Percentiles rank a stretch among this genome's conserved stretches.
phyloP scores from a whole-genome alignment of 2,113 vertebrate genomes.

The Clarias macrocephalus region DNA sequence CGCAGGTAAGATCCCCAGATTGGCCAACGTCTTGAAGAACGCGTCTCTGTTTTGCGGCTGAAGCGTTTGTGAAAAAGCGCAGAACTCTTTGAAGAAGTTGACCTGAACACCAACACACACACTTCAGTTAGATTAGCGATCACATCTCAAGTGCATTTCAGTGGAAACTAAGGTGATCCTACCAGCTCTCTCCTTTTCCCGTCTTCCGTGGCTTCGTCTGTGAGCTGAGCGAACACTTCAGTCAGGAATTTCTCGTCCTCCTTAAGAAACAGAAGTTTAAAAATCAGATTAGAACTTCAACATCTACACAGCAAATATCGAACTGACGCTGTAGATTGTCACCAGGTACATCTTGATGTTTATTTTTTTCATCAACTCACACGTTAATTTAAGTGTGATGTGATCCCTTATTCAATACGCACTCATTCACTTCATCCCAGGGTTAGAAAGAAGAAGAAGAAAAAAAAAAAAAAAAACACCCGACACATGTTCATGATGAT shows the following conservation, averaged over 20 bases:
- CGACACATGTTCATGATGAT: neutral
- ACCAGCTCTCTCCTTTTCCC: conserved; percentile 95
- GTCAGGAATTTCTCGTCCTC: conserved; percentile 99
- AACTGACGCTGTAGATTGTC: neutral
- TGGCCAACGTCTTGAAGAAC: conserved; percentile 97
- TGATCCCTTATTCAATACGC: neutral
- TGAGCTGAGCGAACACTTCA: conserved; percentile 98
- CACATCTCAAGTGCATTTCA: neutral
- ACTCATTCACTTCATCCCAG: neutral
- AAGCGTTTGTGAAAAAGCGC: conserved; percentile 96
- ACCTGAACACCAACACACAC: conserved; percentile 73
- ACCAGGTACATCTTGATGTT: neutral
- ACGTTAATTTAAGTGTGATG: neutral
- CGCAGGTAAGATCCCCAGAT: conserved; percentile 93
- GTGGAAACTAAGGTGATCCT: neutral
- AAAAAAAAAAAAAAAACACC: neutral
- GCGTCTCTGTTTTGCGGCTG: conserved; percentile 98
- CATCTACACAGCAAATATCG: neutral
- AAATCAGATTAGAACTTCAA: neutral
- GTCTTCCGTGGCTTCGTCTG: conserved; percentile 94
- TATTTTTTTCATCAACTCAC: neutral
- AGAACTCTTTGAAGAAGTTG: conserved; percentile 99
- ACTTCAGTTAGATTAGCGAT: neutral
- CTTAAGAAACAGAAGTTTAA: conserved; percentile 62
- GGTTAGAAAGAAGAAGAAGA: no score